Conservation (phyloP, 2,797 vertebrate species). For the Florisuga fusca region DNA sequence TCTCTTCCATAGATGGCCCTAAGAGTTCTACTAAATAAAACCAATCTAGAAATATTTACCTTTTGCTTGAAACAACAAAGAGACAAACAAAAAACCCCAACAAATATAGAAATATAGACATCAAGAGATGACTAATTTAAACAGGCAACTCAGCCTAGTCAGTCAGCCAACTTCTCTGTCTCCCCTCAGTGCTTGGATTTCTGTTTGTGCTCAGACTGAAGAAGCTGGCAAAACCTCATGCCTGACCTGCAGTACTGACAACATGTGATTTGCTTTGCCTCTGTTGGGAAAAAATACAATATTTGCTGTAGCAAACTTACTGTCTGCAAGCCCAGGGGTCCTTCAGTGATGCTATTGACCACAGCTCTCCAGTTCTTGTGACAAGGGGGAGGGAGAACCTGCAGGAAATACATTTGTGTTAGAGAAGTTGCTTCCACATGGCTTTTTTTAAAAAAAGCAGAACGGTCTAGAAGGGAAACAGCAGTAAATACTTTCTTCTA, state of each 20-base stretch:
- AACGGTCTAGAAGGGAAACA: background rate
- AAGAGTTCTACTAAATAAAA: background rate
- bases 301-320: conserved; percentile 9
- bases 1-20: background rate
- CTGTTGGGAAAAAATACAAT: background rate
- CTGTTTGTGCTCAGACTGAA: background rate
- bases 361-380: background rate
- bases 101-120: background rate
- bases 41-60: background rate
- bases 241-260: conserved; percentile 15
- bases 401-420: background rate
- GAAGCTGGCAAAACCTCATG: background rate
- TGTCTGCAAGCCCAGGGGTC: background rate
- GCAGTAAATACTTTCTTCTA: background rate
- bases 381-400: background rate
- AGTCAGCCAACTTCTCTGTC: background rate
- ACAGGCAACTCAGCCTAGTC: background rate
- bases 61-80: background rate
- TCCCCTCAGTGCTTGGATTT: background rate
- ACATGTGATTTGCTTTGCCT: background rate
- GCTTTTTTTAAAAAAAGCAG: background rate
- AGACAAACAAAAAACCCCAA: no score
- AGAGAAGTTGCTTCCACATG: background rate
- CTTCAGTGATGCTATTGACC: background rate
- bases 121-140: background rate